phyloP scores from a whole-genome alignment of 2,113 vertebrate species.

The Aptenodytes patagonicus region DNA sequence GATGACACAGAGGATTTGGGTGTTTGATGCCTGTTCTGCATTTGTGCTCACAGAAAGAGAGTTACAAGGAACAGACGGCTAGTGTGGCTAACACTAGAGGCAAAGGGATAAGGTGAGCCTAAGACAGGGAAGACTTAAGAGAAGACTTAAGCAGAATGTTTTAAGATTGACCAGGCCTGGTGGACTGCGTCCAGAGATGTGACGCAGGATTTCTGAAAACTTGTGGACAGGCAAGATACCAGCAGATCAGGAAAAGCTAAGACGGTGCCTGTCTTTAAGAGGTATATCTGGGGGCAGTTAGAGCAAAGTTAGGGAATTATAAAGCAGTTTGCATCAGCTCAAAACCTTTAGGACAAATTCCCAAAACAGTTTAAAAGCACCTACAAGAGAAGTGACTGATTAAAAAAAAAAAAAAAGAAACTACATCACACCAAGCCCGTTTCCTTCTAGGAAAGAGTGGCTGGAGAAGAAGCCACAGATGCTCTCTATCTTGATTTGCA shows the following conservation, averaged over 20 bases:
- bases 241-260: not conserved
- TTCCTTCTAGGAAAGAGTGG: not conserved
- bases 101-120: not conserved
- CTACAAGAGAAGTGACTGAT: not conserved
- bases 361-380: not conserved
- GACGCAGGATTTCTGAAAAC: not conserved
- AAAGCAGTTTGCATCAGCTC: not conserved
- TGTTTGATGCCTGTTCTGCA: not conserved
- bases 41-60: not conserved
- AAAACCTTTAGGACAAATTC: not conserved
- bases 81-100: not conserved
- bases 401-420: not conserved
- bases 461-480: not conserved
- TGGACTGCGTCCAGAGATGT: not conserved
- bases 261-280: not conserved
- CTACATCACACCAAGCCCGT: not conserved
- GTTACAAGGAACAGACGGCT: not conserved
- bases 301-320: not conserved
- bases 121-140: not conserved
- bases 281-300: too few species aligned
- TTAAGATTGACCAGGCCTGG: not conserved
- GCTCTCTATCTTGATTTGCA: not conserved
- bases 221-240: not conserved
- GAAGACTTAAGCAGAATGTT: not conserved
- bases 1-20: not conserved